phyloP scores from a whole-genome alignment of 2,113 vertebrate species.

The Collichthys lucidus region DNA sequence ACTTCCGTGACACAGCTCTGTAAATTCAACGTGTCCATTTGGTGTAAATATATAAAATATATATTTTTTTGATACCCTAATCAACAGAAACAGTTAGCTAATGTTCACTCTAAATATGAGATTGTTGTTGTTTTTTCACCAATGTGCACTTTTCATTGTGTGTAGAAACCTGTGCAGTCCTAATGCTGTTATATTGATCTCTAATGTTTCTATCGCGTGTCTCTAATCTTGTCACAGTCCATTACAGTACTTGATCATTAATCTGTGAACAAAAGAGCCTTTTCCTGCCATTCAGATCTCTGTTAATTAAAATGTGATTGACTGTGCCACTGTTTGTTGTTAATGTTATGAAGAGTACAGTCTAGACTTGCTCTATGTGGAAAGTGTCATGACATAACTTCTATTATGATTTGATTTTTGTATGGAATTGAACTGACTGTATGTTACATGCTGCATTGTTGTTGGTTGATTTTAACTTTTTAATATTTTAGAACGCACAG shows the following conservation, averaged over 20 bases:
- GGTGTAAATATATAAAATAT: background rate
- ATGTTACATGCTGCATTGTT: no score
- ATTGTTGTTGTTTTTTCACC: background rate
- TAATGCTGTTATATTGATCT: constrained; percentile 49
- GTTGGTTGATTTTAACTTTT: background rate
- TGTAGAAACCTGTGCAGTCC: constrained; percentile 8
- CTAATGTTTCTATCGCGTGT: constrained; percentile 18
- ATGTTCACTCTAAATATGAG: background rate
- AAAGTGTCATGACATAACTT: no score
- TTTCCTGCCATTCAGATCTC: constrained; percentile 6
- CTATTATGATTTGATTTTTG: no score
- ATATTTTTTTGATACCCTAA: background rate
- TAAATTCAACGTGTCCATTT: background rate
- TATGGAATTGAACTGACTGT: background rate
- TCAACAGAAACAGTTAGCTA: background rate
- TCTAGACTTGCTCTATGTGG: no score
- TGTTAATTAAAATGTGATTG: constrained; percentile 36
- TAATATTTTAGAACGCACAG: background rate
- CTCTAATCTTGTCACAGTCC: constrained; percentile 45
- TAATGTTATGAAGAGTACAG: no score
- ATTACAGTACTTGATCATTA: constrained; percentile 35
- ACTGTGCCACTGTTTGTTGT: constrained; percentile 1
- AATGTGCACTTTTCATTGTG: background rate
- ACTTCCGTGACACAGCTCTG: no score
- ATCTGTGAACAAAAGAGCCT: constrained; percentile 8